Evolutionary conservation across 2,888 invertebrate species (phyloP).

Genomic region (Biston betularia): DNA sequence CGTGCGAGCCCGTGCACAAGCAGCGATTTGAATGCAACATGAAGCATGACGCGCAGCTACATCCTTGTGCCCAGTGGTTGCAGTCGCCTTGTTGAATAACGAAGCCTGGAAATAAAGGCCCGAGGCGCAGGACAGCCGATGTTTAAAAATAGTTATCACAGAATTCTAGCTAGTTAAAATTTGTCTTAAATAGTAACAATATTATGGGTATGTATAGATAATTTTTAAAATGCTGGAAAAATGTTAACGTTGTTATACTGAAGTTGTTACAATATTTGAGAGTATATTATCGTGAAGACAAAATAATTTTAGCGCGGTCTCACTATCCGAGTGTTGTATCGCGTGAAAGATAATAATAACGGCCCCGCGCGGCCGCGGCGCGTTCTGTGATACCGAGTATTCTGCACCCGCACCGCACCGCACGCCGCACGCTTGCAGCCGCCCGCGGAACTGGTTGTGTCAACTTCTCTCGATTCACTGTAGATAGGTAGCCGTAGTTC

Average conservation of each 20-base stretch:
- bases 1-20: background rate
- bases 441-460: constrained; percentile 20
- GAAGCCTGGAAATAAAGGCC: constrained; percentile 15
- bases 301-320: constrained; percentile 75
- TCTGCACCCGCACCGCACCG: constrained; percentile 14
- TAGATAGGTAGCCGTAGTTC: constrained; percentile 31
- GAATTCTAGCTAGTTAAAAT: constrained; percentile 77
- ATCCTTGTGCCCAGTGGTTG: background rate
- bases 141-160: constrained; percentile 62
- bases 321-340: constrained; percentile 65
- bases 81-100: constrained; percentile 10
- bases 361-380: constrained; percentile 26
- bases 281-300: constrained; percentile 83
- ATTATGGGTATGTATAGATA: constrained; percentile 78
- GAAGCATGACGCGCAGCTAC: background rate
- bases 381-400: constrained; percentile 36
- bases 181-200: constrained; percentile 69
- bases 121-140: constrained; percentile 38
- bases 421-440: constrained; percentile 7
- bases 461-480: constrained; percentile 33
- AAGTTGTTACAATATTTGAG: constrained; percentile 87
- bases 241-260: constrained; percentile 86
- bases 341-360: constrained; percentile 77
- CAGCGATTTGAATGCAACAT: background rate
- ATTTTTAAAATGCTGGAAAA: constrained; percentile 79